Conservation (phyloP, 2,113 vertebrate species). For the Thryonomys swinderianus region DNA sequence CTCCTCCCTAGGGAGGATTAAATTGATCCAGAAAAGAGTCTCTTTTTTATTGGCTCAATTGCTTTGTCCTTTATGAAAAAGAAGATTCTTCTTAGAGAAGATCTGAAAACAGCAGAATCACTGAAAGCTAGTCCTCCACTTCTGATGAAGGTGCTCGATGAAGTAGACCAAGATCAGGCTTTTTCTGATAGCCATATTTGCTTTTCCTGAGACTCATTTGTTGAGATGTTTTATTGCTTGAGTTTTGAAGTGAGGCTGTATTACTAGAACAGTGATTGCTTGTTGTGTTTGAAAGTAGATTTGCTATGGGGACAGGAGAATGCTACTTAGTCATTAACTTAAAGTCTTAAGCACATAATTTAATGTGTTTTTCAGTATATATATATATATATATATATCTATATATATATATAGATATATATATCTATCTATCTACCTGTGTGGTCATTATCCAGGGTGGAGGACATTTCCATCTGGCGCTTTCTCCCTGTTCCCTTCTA, state of each 20-base stretch:
- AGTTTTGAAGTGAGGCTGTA: background rate
- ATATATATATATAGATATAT: too few relatives aligned
- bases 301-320: background rate
- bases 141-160: background rate
- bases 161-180: too few relatives aligned
- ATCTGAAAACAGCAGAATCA: background rate
- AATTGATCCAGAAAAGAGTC: background rate
- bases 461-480: background rate
- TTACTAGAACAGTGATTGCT: background rate
- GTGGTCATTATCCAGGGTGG: background rate
- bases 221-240: background rate
- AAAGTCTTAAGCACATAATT: background rate
- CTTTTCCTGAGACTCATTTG: background rate
- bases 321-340: background rate
- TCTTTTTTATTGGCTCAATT: background rate
- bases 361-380: background rate
- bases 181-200: background rate
- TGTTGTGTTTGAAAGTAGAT: background rate
- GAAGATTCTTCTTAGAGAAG: background rate
- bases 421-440: background rate
- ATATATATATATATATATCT: too few relatives aligned
- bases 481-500: background rate
- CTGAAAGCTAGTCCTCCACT: background rate
- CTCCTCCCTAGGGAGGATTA: background rate
- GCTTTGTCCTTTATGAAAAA: background rate